Percentiles rank a stretch among this genome's conserved stretches.
Conservation (phyloP, 2,113 vertebrate species). For the Setophaga kirtlandii region DNA sequence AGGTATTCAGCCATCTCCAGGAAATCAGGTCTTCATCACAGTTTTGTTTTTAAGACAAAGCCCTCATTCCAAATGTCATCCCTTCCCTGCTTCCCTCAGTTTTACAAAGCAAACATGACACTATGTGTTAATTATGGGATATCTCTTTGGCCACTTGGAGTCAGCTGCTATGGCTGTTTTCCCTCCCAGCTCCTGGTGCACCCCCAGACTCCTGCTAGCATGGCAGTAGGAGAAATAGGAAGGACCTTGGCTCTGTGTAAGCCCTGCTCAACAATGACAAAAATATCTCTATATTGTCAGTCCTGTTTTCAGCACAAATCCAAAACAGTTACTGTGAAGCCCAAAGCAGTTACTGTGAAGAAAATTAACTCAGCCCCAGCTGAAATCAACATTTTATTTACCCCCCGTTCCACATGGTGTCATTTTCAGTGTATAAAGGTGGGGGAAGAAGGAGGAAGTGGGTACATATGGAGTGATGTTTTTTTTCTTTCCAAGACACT, state of each 20-base stretch:
- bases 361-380: not conserved
- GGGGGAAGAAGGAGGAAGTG: not conserved
- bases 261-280: not conserved
- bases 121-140: not conserved
- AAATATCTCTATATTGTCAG: not conserved
- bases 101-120: not conserved
- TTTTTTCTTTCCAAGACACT: not conserved
- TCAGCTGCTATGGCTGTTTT: not conserved
- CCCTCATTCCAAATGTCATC: not conserved
- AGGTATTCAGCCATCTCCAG: not conserved
- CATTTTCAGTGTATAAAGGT: not conserved
- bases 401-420: too few relatives aligned
- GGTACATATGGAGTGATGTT: rapidly evolving
- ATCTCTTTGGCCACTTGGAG: too few relatives aligned
- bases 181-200: not conserved
- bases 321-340: not conserved
- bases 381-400: not conserved
- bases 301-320: not conserved
- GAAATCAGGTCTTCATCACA: not conserved
- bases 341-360: not conserved
- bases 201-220: not conserved
- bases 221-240: not conserved
- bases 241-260: not conserved
- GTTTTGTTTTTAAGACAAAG: not conserved
- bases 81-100: not conserved